These are phyloP conservation scores for Podotricha telesiphe DNA, from an alignment of 2,888 invertebrate genomes.

Conservation along the genomic window DNA sequence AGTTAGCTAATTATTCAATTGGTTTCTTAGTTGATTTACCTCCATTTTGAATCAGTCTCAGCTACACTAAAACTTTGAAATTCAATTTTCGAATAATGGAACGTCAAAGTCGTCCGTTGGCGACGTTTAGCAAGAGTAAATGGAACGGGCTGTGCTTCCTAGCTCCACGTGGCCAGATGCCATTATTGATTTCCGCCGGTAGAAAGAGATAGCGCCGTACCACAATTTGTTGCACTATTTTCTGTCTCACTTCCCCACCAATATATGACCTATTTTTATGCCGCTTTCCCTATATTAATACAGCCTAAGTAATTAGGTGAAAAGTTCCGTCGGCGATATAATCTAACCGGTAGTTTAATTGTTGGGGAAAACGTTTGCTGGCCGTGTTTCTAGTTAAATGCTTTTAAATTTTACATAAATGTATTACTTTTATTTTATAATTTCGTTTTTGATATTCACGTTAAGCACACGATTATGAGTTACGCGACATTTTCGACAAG, in stretches of 20 bases:
- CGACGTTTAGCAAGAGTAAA: slow-evolving; percentile 69
- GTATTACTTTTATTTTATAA: slow-evolving; percentile 4
- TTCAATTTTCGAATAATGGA: slow-evolving; percentile 64
- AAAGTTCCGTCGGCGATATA: slow-evolving; percentile 68
- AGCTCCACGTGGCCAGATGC: slow-evolving; percentile 81
- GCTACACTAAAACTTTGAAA: slow-evolving; percentile 49
- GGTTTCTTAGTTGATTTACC: slow-evolving; percentile 25
- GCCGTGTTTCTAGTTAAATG: slow-evolving; percentile 32
- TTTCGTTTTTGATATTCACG: slow-evolving; percentile 3
- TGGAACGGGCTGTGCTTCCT: slow-evolving; percentile 73
- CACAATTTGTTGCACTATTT: slow-evolving; percentile 83
- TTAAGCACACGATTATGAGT: neutral
- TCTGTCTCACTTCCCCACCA: slow-evolving; percentile 73
- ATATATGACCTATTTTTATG: slow-evolving; percentile 84
- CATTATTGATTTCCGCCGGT: slow-evolving; percentile 83
- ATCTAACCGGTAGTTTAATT: slow-evolving; percentile 54
- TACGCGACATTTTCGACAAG: neutral
- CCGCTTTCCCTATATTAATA: slow-evolving; percentile 81
- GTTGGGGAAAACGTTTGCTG: slow-evolving; percentile 42
- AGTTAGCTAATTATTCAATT: slow-evolving; percentile 24
- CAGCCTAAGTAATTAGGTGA: slow-evolving; percentile 80
- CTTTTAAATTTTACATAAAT: slow-evolving; percentile 27
- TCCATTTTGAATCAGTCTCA: slow-evolving; percentile 27
- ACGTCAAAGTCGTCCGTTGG: slow-evolving; percentile 58
- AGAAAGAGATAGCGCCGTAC: slow-evolving; percentile 72